These are phyloP conservation scores for Sycobia sp. DNA, from an alignment of 1,140 invertebrate genomes.

Conservation along the genomic window DNA sequence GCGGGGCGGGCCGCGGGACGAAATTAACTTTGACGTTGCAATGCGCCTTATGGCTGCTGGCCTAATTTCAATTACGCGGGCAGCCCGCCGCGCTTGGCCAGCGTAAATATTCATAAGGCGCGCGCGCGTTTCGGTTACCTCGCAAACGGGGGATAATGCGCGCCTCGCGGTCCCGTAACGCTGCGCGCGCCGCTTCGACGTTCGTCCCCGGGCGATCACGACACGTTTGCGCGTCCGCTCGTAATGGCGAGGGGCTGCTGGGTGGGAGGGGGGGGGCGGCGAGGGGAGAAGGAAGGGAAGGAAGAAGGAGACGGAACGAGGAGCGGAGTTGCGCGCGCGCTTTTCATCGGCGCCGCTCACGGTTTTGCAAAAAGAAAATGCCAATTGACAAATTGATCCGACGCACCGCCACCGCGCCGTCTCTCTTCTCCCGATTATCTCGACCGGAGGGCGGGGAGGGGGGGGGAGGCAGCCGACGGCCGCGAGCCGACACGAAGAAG, in stretches of 20 bases:
- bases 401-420: too few relatives aligned
- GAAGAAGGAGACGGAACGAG: too few relatives aligned
- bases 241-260: too few relatives aligned
- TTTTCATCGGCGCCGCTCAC: background rate
- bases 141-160: too few relatives aligned
- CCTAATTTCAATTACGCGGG: slow-evolving; percentile 32
- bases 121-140: background rate
- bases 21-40: slow-evolving; percentile 28
- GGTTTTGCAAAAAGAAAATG: background rate
- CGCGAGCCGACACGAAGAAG: too few relatives aligned
- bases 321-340: too few relatives aligned
- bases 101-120: slow-evolving; percentile 27
- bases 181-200: background rate
- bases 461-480: too few relatives aligned
- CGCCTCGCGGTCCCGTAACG: background rate
- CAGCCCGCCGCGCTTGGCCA: too few relatives aligned
- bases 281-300: too few relatives aligned
- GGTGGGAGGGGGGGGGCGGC: too few relatives aligned
- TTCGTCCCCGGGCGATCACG: slow-evolving; percentile 23
- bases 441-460: background rate
- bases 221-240: too few relatives aligned
- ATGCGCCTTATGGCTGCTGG: slow-evolving; percentile 27
- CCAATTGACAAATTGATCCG: slow-evolving; percentile 8
- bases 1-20: background rate
- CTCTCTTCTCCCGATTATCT: slow-evolving; percentile 14